These are phyloP conservation scores for Ptychoptera contaminata DNA, from an alignment of 2,888 invertebrate genomes.

Conservation along the genomic window DNA sequence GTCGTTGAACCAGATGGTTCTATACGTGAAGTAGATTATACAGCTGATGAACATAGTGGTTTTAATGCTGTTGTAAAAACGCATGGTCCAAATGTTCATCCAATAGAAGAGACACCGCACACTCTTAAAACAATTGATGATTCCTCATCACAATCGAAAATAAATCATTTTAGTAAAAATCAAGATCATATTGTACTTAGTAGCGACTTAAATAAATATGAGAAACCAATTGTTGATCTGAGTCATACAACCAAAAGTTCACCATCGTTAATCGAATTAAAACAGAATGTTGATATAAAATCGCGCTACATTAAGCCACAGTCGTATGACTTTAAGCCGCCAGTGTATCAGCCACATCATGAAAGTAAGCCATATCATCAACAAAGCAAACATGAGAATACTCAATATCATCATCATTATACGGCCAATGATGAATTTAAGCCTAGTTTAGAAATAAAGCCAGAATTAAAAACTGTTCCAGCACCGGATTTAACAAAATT, in stretches of 20 bases:
- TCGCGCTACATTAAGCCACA: conserved; percentile 5
- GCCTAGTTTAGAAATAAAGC: conserved; percentile 6
- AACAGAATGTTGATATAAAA: conserved; percentile 25
- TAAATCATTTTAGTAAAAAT: conserved; percentile 30
- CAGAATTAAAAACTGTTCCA: conserved; percentile 10
- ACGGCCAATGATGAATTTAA: conserved; percentile 4
- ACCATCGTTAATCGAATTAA: conserved; percentile 26
- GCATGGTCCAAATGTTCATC: conserved; percentile 29
- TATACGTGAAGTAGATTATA: conserved; percentile 38
- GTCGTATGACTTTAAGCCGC: not conserved
- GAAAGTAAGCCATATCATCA: not conserved
- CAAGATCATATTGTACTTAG: conserved; percentile 30
- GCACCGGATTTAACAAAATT: conserved; percentile 16
- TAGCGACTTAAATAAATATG: conserved; percentile 23
- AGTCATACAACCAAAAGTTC: conserved; percentile 24
- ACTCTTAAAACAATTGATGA: conserved; percentile 18
- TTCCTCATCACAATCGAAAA: conserved; percentile 27
- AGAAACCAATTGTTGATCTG: conserved; percentile 23
- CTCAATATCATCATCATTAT: not conserved
- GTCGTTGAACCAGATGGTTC: conserved; percentile 50
- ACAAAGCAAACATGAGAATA: not conserved
- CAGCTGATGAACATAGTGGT: conserved; percentile 36
- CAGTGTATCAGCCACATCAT: not conserved
- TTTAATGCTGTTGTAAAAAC: conserved; percentile 39
- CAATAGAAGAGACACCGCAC: conserved; percentile 23